Percentiles rank a stretch among this genome's conserved stretches.
Conservation (phyloP, 2,797 vertebrate species). For the Anabas testudineus region DNA sequence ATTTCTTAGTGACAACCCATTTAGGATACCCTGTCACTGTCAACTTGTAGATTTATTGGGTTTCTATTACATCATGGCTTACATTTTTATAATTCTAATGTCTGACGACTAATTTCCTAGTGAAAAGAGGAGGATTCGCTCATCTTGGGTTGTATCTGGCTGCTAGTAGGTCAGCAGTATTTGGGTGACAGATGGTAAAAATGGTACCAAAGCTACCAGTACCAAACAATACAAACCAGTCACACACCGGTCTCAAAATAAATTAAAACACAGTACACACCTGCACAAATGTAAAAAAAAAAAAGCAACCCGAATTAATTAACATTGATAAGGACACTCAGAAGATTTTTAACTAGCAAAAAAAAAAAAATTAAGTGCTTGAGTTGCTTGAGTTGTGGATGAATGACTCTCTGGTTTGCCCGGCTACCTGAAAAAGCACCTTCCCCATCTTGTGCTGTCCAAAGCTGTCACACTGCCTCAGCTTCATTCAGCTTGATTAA, state of each 20-base stretch:
- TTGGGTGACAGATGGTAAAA: constrained; percentile 36
- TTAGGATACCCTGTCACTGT: constrained; percentile 58
- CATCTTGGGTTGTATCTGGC: constrained; percentile 31
- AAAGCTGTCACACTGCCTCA: constrained; percentile 92
- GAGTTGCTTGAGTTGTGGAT: constrained; percentile 84
- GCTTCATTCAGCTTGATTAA: constrained; percentile 97
- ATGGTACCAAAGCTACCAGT: constrained; percentile 32
- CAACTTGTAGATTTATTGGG: constrained; percentile 25
- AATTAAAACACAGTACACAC: constrained; percentile 15
- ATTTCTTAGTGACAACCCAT: constrained; percentile 85
- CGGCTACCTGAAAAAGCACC: constrained; percentile 92
- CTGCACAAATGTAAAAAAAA: not conserved
- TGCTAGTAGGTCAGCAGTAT: constrained; percentile 34
- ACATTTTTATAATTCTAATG: constrained; percentile 5
- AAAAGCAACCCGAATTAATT: constrained; percentile 9
- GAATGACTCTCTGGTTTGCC: constrained; percentile 90
- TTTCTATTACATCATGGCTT: not conserved
- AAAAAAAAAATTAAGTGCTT: constrained; percentile 82
- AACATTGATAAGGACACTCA: constrained; percentile 21
- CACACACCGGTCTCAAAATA: constrained; percentile 16
- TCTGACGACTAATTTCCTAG: not conserved
- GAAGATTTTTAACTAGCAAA: constrained; percentile 9
- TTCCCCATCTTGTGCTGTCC: constrained; percentile 92
- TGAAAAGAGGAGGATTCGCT: not conserved
- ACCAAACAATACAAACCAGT: constrained; percentile 29